Evolutionary conservation across 2,888 invertebrate species (phyloP).

Genomic region (Papilio gigon): DNA sequence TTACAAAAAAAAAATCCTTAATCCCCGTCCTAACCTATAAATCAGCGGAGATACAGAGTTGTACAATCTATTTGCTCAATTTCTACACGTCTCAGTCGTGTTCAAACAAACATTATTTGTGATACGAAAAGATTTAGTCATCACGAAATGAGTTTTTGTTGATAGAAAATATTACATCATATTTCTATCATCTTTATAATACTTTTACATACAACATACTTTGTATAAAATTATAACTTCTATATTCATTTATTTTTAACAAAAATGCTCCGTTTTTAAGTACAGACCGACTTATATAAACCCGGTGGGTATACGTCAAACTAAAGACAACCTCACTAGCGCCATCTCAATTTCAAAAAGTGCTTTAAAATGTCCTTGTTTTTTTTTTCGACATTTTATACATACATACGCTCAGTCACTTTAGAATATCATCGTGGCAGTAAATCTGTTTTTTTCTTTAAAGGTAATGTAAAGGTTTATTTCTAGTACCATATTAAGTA

Average conservation of each 20-base stretch:
- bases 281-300: too few species aligned
- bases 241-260: too few species aligned
- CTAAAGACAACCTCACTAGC: too few species aligned
- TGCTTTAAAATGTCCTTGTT: too few species aligned
- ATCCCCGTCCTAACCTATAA: neutral
- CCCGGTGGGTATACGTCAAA: too few species aligned
- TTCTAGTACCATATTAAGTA: conserved; percentile 2
- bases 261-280: too few species aligned
- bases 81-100: conserved; percentile 7
- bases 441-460: neutral
- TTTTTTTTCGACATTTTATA: too few species aligned
- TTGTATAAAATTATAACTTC: too few species aligned
- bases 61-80: neutral
- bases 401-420: too few species aligned
- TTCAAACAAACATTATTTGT: conserved; percentile 14
- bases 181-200: neutral
- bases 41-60: neutral
- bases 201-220: too few species aligned
- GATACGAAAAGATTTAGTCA: conserved; percentile 10
- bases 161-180: conserved; percentile 2
- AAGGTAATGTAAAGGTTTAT: neutral
- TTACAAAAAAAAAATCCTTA: neutral
- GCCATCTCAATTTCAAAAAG: too few species aligned
- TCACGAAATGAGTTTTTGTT: conserved; percentile 10
- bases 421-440: too few species aligned